phyloP scores from a whole-genome alignment of 2,888 invertebrate species.

The Epistrophe eligans region DNA sequence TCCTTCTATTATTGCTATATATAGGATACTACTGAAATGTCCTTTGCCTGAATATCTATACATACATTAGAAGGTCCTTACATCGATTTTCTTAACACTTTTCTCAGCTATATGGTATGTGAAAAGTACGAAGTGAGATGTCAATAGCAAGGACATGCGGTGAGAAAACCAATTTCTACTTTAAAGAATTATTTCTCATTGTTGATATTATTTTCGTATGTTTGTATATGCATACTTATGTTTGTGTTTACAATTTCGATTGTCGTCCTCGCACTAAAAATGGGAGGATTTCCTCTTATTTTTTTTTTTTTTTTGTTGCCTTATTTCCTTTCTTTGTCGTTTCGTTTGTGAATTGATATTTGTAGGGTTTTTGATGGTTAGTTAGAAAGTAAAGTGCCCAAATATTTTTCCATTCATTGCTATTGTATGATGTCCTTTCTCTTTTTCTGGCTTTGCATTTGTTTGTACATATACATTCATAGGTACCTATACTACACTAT shows the following conservation, averaged over 20 bases:
- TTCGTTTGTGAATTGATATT: conserved; percentile 51
- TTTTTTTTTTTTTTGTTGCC: background rate
- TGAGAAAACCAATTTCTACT: conserved; percentile 66
- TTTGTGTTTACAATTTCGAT: conserved; percentile 44
- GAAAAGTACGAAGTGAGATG: conserved; percentile 19
- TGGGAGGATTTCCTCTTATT: conserved; percentile 19
- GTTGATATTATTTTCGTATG: conserved; percentile 62
- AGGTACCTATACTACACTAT: no score
- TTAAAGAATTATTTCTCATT: conserved; percentile 72
- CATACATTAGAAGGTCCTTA: conserved; percentile 39
- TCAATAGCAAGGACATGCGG: conserved; percentile 47
- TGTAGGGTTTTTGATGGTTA: conserved; percentile 72
- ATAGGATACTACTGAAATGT: conserved; percentile 13
- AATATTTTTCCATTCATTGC: conserved; percentile 68
- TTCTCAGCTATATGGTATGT: background rate
- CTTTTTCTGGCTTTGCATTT: conserved; percentile 15
- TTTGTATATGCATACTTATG: background rate
- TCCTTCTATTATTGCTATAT: background rate
- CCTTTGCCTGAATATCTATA: conserved; percentile 44
- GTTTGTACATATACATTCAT: background rate
- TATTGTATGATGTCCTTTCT: conserved; percentile 53
- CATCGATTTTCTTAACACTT: conserved; percentile 44
- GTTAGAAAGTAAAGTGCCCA: conserved; percentile 75
- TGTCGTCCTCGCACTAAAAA: conserved; percentile 59
- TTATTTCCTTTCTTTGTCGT: conserved; percentile 1